Evolutionary conservation across 2,113 vertebrate genomes (phyloP).

Genomic region (Progne subis): DNA sequence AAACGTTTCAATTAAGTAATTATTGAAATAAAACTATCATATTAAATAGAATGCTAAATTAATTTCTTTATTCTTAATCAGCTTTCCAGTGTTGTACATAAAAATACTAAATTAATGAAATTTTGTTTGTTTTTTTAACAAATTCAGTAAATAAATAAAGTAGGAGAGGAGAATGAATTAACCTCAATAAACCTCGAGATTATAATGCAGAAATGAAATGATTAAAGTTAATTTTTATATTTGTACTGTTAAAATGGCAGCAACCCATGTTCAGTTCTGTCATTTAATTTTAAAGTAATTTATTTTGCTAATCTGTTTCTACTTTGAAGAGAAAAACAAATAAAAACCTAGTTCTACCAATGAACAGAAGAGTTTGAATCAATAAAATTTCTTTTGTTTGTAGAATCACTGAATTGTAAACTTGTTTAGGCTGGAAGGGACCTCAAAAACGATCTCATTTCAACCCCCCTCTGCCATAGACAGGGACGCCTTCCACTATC

Average conservation of each 20-base stretch:
- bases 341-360: neutral
- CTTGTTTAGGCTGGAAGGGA: rapidly evolving
- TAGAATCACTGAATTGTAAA: neutral
- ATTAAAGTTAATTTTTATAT: neutral
- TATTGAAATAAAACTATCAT: neutral
- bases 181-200: neutral
- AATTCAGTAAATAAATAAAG: neutral
- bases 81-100: neutral
- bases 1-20: neutral
- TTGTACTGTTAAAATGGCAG: neutral
- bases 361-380: neutral
- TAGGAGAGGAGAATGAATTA: neutral
- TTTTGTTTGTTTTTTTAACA: neutral
- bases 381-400: neutral
- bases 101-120: neutral
- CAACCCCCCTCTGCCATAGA: rapidly evolving
- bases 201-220: neutral
- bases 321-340: neutral
- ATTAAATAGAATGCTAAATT: neutral
- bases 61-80: neutral
- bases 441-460: neutral
- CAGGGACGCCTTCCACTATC: neutral
- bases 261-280: neutral
- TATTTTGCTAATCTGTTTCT: neutral
- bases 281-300: neutral